Percentiles rank a stretch among this genome's conserved stretches.
Evolutionary conservation across 2,888 invertebrate species (phyloP).

Genomic region (Linnaemya vulpina): DNA sequence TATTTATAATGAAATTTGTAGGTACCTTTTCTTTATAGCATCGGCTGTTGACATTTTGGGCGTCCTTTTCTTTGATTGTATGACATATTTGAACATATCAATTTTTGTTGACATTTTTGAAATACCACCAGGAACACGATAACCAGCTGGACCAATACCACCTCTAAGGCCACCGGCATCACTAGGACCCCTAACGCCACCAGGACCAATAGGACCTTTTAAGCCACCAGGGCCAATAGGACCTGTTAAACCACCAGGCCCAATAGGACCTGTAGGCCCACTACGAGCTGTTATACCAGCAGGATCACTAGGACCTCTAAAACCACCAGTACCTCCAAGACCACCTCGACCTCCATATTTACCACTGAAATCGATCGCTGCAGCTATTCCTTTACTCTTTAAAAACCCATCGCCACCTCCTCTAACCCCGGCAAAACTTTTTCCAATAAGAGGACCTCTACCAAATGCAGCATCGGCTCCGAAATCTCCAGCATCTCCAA

Average conservation of each 20-base stretch:
- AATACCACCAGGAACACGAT: background rate
- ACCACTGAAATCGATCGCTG: background rate
- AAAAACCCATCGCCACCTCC: slow-evolving; percentile 49
- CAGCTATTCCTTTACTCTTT: slow-evolving; percentile 37
- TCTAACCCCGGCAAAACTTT: slow-evolving; percentile 44
- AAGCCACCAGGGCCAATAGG: background rate
- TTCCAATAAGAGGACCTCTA: background rate
- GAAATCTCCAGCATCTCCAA: slow-evolving; percentile 28
- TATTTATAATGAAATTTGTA: background rate
- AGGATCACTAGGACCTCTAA: too few relatives aligned
- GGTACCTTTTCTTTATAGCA: slow-evolving; percentile 41
- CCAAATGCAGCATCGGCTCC: slow-evolving; percentile 8
- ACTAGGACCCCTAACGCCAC: background rate
- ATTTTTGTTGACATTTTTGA: slow-evolving; percentile 33
- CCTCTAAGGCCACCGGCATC: background rate
- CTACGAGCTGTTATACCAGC: too few relatives aligned
- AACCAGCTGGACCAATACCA: background rate
- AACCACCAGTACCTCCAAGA: background rate
- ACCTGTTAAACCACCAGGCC: background rate
- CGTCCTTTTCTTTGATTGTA: slow-evolving; percentile 52
- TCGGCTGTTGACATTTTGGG: slow-evolving; percentile 55
- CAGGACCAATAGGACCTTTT: background rate
- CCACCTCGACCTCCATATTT: slow-evolving; percentile 49
- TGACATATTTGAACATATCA: slow-evolving; percentile 75
- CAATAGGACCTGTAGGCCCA: background rate